A percentile compares a stretch with the other conserved stretches of the same genome.
These are phyloP conservation scores for Drosophila tristis DNA, from an alignment of 1,140 invertebrate species.

Conservation along the genomic window DNA sequence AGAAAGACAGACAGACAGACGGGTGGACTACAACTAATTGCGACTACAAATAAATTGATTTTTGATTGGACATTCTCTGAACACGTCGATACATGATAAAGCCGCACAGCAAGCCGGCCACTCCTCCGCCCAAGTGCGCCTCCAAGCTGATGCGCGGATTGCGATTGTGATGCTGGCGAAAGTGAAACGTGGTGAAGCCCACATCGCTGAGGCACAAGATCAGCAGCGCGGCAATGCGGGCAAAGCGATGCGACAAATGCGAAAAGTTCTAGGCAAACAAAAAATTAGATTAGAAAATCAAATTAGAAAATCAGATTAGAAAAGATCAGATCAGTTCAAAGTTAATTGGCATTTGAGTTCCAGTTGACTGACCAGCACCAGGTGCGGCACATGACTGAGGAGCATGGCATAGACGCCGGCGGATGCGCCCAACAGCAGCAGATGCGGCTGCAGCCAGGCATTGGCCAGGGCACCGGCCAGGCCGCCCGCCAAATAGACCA, in stretches of 20 bases:
- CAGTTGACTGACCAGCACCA: slow-evolving; percentile 90
- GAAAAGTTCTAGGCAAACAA: slow-evolving; percentile 86
- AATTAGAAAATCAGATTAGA: slow-evolving; percentile 32
- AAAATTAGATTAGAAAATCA: too few relatives aligned
- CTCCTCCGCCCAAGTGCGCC: slow-evolving; percentile 91
- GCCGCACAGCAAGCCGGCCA: slow-evolving; percentile 91
- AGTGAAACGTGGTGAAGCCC: slow-evolving; percentile 76
- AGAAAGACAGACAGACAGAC: background rate
- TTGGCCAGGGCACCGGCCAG: slow-evolving; percentile 90
- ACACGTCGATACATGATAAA: slow-evolving; percentile 88
- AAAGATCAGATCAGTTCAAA: slow-evolving; percentile 17
- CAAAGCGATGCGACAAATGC: slow-evolving; percentile 86
- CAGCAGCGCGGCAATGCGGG: slow-evolving; percentile 86
- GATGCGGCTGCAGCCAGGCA: slow-evolving; percentile 91
- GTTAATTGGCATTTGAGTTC: slow-evolving; percentile 59
- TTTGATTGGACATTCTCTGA: slow-evolving; percentile 3
- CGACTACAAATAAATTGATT: slow-evolving; percentile 9
- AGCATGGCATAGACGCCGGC: slow-evolving; percentile 97
- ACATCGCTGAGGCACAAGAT: slow-evolving; percentile 87
- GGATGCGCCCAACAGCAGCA: slow-evolving; percentile 94
- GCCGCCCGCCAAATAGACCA: slow-evolving; percentile 89
- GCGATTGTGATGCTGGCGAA: slow-evolving; percentile 84
- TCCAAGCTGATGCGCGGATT: slow-evolving; percentile 89
- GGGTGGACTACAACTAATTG: slow-evolving; percentile 11
- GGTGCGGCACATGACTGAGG: slow-evolving; percentile 95